Evolutionary conservation across 2,888 invertebrate genomes (phyloP).

Genomic region (Esperia sulphurella): DNA sequence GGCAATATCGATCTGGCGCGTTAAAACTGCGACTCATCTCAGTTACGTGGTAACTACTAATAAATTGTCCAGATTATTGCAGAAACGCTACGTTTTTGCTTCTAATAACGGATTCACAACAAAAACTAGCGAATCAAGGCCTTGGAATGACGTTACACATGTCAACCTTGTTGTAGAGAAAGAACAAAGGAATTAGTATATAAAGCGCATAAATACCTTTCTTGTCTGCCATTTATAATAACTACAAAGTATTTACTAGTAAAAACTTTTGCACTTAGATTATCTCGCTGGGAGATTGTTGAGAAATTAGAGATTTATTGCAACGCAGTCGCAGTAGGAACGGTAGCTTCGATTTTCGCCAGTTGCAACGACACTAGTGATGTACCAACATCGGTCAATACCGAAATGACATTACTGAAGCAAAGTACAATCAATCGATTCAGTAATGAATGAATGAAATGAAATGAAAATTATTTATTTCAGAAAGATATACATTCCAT

Average conservation of each 20-base stretch:
- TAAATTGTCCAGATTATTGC: constrained; percentile 4
- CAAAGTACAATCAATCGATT: constrained; percentile 6
- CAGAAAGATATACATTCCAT: no score
- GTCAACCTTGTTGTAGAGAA: constrained; percentile 52
- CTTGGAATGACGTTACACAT: constrained; percentile 67
- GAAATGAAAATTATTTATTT: no score
- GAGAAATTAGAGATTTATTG: constrained; percentile 38
- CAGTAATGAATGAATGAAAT: background rate
- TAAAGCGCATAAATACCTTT: constrained; percentile 74
- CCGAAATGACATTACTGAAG: background rate
- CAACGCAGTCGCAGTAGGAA: constrained; percentile 50
- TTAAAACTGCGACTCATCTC: constrained; percentile 4
- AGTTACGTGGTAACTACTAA: constrained; percentile 8
- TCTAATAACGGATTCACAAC: constrained; percentile 13
- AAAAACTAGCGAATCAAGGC: constrained; percentile 33
- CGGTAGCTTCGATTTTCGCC: constrained; percentile 28
- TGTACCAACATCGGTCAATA: constrained; percentile 8
- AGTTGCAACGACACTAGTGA: constrained; percentile 42
- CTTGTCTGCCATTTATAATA: constrained; percentile 75
- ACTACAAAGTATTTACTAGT: constrained; percentile 46
- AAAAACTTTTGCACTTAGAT: constrained; percentile 40
- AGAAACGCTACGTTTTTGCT: constrained; percentile 1
- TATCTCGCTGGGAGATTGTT: constrained; percentile 28
- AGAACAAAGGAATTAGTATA: constrained; percentile 63
- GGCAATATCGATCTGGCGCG: constrained; percentile 50